Conservation (phyloP, 2,113 vertebrate genomes). For the Rhipidura dahli region DNA sequence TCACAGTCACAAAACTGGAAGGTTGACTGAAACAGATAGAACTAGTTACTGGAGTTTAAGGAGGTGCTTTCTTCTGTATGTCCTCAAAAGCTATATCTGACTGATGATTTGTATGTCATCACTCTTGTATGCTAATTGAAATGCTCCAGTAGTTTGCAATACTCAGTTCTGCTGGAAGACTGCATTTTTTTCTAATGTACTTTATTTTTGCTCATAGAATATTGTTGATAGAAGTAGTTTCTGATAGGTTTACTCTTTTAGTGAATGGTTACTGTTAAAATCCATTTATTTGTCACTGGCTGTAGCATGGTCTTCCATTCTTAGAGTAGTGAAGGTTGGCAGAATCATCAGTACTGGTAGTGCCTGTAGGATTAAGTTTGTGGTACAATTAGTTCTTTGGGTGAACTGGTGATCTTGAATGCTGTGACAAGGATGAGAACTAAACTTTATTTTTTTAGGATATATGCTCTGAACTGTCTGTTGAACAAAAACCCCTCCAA, state of each 20-base stretch:
- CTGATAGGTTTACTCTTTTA: background rate
- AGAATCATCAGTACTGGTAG: background rate
- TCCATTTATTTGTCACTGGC: background rate
- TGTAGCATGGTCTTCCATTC: background rate
- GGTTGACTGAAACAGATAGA: background rate
- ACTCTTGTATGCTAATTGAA: background rate
- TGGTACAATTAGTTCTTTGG: background rate
- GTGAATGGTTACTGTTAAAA: background rate
- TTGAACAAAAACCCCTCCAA: background rate
- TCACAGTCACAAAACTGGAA: background rate
- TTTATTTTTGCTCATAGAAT: background rate
- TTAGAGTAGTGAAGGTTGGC: background rate
- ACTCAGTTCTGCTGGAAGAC: background rate
- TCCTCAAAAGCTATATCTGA: background rate
- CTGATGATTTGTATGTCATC: background rate
- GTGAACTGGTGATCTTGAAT: background rate
- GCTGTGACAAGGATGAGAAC: background rate
- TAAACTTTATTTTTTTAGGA: background rate
- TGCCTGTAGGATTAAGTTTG: background rate
- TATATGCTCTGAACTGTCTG: background rate
- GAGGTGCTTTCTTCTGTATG: background rate
- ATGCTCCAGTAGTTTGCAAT: background rate
- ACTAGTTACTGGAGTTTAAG: background rate
- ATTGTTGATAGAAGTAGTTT: background rate
- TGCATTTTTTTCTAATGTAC: background rate